Base-by-base conservation (phyloP, 2,888 invertebrate genomes). In the Conops quadrifasciatus region DNA sequence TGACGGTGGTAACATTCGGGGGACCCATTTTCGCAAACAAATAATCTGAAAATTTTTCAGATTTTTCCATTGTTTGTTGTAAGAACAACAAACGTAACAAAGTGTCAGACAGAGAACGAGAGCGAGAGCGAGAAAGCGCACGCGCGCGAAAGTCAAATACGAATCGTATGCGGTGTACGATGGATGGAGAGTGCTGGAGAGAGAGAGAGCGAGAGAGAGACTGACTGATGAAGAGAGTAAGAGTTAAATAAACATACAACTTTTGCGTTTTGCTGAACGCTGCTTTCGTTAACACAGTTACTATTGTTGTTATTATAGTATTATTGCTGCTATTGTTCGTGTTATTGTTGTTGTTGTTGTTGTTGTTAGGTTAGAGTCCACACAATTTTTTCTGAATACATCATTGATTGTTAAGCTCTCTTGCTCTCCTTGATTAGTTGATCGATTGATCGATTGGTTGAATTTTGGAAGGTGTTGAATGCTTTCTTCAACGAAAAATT, bases 1-100 rank as follows among this genome's bases (percentile, higher is more conserved):
- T 84, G 73, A 82, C 79, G 73, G 85, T 82, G 73, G 81, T 88
- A 77, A 88, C 86, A 78, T 88, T 88, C 76, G 89, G 89, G 79
- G 90, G 89, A 83, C 91, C 91, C 92, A 93, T 92, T 89, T 92
- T 92, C 86, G 91, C 91, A 86, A 92, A 92, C 87, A 92, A 88
- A 87, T 92, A 93, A 87, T 92, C 92, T 91, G 91, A 91, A 90
- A 92, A 91, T 81, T 89, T 89, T 86, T 88, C 89, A 87, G 89
- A 86, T 86, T 88, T 89, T 88, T 90, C 90, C 89, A 89, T 89
- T 81, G 80, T 81, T 78, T 80, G 77, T 76, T 77, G 73, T 45
- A 51, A 53, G 28, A 65, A 49, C 64, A 63, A 66, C 49, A 59
- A 69, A 56, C 56, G 58, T 36, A n/a, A n/a, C n/a, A n/a, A n/a